Percentiles rank a stretch among this genome's conserved stretches.
phyloP scores from a whole-genome alignment of 2,888 invertebrate genomes.

The Pyrrhosoma nymphula region DNA sequence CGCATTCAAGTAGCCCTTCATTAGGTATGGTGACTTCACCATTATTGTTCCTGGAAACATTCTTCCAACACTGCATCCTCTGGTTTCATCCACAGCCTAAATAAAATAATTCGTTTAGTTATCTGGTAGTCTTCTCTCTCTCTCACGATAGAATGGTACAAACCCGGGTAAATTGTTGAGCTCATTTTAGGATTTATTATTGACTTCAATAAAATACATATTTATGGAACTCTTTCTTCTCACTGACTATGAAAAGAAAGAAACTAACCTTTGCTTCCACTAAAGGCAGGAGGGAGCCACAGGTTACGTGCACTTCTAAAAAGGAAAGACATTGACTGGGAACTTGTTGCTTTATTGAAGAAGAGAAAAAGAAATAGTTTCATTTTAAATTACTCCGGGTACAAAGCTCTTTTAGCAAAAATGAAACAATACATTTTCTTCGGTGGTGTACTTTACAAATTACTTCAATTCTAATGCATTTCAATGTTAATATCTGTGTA shows the following conservation, averaged over 20 bases:
- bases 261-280: slow-evolving; percentile 62
- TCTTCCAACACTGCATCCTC: slow-evolving; percentile 74
- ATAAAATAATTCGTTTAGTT: not conserved
- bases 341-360: not conserved
- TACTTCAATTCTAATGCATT: too few species aligned
- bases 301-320: slow-evolving; percentile 29
- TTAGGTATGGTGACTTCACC: slow-evolving; percentile 78
- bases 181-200: too few species aligned
- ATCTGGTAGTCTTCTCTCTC: not conserved
- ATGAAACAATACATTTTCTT: too few species aligned
- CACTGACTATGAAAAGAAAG: not conserved
- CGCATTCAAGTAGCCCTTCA: slow-evolving; percentile 79
- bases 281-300: slow-evolving; percentile 35
- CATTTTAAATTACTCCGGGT: too few species aligned
- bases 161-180: too few species aligned
- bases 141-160: too few species aligned
- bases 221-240: too few species aligned
- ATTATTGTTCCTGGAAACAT: slow-evolving; percentile 77
- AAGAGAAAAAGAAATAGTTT: not conserved
- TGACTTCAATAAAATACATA: too few species aligned
- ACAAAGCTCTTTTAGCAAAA: too few species aligned
- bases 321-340: not conserved
- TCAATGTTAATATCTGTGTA: too few species aligned
- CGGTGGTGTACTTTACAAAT: too few species aligned
- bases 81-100: slow-evolving; percentile 56